These are phyloP conservation scores for Plectropomus leopardus DNA, from an alignment of 2,113 vertebrate species.

Conservation along the genomic window DNA sequence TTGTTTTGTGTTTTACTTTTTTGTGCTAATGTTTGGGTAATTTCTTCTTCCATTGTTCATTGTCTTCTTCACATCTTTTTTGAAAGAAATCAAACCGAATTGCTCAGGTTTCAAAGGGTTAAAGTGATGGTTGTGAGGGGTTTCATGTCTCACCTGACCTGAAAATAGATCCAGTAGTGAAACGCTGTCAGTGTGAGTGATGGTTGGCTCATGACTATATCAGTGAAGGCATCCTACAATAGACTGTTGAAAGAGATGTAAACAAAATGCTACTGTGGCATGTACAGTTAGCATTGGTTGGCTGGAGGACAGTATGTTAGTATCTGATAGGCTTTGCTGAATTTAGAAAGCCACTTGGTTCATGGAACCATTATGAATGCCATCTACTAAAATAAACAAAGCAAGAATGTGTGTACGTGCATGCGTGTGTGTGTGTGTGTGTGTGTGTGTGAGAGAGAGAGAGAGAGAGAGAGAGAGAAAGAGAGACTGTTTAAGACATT, in stretches of 20 bases:
- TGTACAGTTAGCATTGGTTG: too few relatives aligned
- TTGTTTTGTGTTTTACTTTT: too few relatives aligned
- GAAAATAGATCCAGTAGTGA: conserved; percentile 57
- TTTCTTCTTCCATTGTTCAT: too few relatives aligned
- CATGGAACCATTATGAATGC: conserved; percentile 2
- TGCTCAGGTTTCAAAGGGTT: too few relatives aligned
- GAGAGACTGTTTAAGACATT: too few relatives aligned
- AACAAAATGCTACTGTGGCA: conserved; percentile 33
- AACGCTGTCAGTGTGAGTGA: conserved; percentile 51
- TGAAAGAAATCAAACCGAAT: too few relatives aligned
- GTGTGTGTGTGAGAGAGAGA: not conserved
- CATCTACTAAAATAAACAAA: conserved; percentile 18
- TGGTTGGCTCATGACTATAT: conserved; percentile 44
- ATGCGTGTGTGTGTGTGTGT: not conserved
- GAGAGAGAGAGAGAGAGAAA: not conserved
- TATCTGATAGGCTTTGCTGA: not conserved
- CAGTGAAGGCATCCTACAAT: conserved; percentile 52
- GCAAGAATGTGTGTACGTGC: not conserved
- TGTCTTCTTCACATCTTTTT: too few relatives aligned
- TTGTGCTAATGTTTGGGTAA: too few relatives aligned
- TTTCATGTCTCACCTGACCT: conserved; percentile 31
- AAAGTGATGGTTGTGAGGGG: conserved; percentile 7
- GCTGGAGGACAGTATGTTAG: too few relatives aligned
- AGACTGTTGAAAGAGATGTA: conserved; percentile 49
- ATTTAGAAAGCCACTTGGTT: not conserved